Evolutionary conservation across 2,113 vertebrate genomes (phyloP), one percentile per base, ranked within the genome.

Genomic region (Oenanthe melanoleuca): DNA sequence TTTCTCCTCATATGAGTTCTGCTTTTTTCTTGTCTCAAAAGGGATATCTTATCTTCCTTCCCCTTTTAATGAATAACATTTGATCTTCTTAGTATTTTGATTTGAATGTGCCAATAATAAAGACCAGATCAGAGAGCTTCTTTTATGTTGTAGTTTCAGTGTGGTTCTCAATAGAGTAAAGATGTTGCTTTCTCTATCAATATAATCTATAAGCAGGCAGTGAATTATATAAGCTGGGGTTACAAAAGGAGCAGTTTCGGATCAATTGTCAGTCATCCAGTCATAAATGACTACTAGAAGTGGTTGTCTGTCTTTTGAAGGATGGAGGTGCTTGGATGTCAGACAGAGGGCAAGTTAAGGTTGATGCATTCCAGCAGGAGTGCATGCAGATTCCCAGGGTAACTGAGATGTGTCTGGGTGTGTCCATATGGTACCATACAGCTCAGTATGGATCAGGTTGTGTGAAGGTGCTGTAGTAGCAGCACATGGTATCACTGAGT

Each of bases 401-500:
- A 19, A 5, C n/a, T 3, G 45, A 31, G 13, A 4, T 34, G 29
- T 59, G n/a, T 9, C 22, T 6, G 8, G 9, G 1, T 50, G n/a
- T 24, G 19, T 31, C 52, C 26, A 0, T 4, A 9, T 55, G 56
- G 25, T 33, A 14, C n/a, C 0, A 0, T 4, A 29, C 16, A 57
- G 72, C 31, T 73, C 59, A 42, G 40, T 7, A 14, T 29, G 21
- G 25, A 9, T 3, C 8, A 6, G 34, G 15, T 9, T 28, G 37
- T 31, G 50, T 49, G 66, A 9, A 49, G 24, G 28, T 34, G 16
- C 57, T 64, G 26, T 5, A 15, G 70, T 6, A 57, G 56, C 34
- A 38, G 24, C 63, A 16, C 0, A 0, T 2, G 1, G 16, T 4
- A 2, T 34, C 50, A 8, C 47, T 2, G 37, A 9, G 45, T 3